These are phyloP conservation scores for Balearica regulorum DNA, from an alignment of 2,797 vertebrate genomes.

Conservation along the genomic window DNA sequence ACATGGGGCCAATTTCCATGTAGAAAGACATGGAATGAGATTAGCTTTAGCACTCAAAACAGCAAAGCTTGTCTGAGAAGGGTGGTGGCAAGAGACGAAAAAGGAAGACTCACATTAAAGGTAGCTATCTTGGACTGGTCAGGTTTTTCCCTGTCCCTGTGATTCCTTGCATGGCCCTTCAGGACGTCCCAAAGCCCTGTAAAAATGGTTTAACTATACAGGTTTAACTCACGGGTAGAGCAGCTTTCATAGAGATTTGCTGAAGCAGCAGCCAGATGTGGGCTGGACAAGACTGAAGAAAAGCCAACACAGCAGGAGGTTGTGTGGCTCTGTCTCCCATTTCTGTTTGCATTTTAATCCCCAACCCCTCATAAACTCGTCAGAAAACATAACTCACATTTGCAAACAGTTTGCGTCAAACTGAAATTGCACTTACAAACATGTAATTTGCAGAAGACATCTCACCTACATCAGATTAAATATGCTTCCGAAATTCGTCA, in stretches of 20 bases:
- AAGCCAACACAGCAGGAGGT: not conserved
- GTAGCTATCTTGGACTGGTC: not conserved
- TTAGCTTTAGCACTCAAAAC: not conserved
- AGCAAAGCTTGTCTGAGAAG: not conserved
- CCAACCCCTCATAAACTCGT: not conserved
- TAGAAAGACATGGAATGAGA: not conserved
- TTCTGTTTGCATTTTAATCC: not conserved
- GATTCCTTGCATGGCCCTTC: not conserved
- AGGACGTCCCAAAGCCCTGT: not conserved
- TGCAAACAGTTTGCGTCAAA: not conserved
- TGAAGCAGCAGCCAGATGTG: not conserved
- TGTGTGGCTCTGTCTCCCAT: not conserved
- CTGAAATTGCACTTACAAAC: not conserved
- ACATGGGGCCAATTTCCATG: not conserved
- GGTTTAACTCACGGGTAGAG: not conserved
- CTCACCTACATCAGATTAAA: not conserved
- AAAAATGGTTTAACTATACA: not conserved
- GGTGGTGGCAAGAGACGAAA: not conserved
- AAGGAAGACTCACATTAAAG: not conserved
- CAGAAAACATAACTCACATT: not conserved
- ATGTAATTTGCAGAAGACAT: not conserved
- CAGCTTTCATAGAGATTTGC: not conserved
- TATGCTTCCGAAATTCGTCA: accelerated
- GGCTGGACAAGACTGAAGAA: not conserved
- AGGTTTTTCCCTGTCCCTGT: not conserved